phyloP scores from a whole-genome alignment of 2,797 vertebrate genomes.

The Semotilus atromaculatus region DNA sequence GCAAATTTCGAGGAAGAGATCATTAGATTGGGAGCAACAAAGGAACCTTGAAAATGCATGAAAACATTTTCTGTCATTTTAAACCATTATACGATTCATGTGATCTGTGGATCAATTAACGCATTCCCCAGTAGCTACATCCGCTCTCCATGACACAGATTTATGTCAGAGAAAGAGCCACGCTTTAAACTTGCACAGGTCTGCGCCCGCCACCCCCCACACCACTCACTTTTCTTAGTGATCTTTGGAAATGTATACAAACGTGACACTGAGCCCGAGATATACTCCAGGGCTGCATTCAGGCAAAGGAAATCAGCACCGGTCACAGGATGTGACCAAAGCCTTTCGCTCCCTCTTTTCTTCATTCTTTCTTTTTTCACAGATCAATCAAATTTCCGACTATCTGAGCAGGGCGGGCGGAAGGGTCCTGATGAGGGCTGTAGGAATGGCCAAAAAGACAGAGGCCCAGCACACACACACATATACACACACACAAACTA shows the following conservation, averaged over 20 bases:
- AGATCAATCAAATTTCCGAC: constrained; percentile 75
- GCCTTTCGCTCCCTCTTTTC: constrained; percentile 63
- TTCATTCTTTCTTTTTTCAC: constrained; percentile 54
- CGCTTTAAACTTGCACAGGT: constrained; percentile 59
- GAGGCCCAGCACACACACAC: constrained; percentile 50
- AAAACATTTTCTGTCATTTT: constrained; percentile 20
- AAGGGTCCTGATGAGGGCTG: constrained; percentile 50
- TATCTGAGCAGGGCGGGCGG: constrained; percentile 49
- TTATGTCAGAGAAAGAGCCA: constrained; percentile 58
- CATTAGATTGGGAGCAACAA: constrained; percentile 2
- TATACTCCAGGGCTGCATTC: constrained; percentile 82
- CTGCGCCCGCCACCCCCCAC: constrained; percentile 45
- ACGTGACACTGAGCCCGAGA: constrained; percentile 81
- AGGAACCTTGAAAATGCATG: not conserved
- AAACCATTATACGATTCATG: constrained; percentile 67
- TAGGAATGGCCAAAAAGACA: constrained; percentile 28
- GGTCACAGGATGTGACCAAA: constrained; percentile 83
- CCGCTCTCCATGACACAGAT: constrained; percentile 67
- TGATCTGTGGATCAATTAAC: constrained; percentile 74
- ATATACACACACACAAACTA: constrained; percentile 32
- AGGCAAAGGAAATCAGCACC: constrained; percentile 79
- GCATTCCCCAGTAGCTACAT: constrained; percentile 74
- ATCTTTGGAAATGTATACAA: constrained; percentile 83
- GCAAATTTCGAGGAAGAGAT: not conserved
- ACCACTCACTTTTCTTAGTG: constrained; percentile 70